Evolutionary conservation across 2,888 invertebrate species (phyloP).

Genomic region (Erebia ligea): DNA sequence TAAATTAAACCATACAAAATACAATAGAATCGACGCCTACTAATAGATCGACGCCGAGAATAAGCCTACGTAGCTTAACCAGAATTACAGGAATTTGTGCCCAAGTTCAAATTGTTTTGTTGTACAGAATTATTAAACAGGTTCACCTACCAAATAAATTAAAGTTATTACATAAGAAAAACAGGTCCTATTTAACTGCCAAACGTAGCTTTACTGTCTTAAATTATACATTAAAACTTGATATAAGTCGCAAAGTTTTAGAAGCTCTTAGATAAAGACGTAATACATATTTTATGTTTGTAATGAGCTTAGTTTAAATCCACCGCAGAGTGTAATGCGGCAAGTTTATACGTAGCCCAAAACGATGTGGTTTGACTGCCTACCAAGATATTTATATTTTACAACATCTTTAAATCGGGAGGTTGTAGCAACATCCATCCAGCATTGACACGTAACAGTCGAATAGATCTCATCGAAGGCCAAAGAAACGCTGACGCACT

Average conservation of each 20-base stretch:
- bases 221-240: neutral
- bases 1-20: neutral
- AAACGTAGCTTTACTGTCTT: neutral
- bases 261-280: slow-evolving; percentile 13
- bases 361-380: slow-evolving; percentile 34
- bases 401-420: slow-evolving; percentile 38
- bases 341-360: slow-evolving; percentile 25
- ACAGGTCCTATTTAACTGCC: neutral
- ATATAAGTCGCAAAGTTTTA: neutral
- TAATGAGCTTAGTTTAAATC: slow-evolving; percentile 15
- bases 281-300: neutral
- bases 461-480: slow-evolving; percentile 51
- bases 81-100: neutral
- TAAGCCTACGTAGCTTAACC: neutral
- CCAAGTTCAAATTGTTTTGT: too few relatives aligned
- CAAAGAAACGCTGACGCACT: slow-evolving; percentile 60
- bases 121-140: too few relatives aligned
- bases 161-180: neutral
- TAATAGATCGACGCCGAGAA: too few relatives aligned
- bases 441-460: slow-evolving; percentile 45
- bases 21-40: neutral
- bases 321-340: slow-evolving; percentile 11
- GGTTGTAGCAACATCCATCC: slow-evolving; percentile 38
- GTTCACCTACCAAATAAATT: too few relatives aligned
- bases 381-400: slow-evolving; percentile 38